A percentile compares a stretch with the other conserved stretches of the same genome.
These are phyloP conservation scores for Sphaeramia orbicularis DNA, from an alignment of 2,797 vertebrate genomes.

Conservation along the genomic window DNA sequence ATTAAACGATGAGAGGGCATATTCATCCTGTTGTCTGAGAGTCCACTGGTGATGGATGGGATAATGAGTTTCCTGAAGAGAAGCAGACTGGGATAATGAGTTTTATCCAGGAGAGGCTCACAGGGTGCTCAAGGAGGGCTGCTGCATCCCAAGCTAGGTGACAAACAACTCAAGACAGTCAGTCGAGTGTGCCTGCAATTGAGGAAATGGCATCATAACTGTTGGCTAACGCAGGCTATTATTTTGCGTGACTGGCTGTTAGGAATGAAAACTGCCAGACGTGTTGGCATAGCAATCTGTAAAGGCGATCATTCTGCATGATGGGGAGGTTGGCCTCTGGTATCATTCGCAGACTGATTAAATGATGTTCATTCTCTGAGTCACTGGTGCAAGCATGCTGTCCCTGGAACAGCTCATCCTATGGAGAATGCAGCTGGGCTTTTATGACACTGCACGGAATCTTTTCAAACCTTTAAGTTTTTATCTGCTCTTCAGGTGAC, in stretches of 20 bases:
- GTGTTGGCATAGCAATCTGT: conserved; percentile 70
- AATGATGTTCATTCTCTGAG: conserved; percentile 59
- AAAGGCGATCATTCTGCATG: conserved; percentile 66
- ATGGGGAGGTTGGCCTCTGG: conserved; percentile 66
- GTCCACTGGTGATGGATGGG: conserved; percentile 80
- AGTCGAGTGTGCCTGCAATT: conserved; percentile 62
- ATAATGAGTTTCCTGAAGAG: conserved; percentile 88
- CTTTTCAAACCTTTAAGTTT: conserved; percentile 19
- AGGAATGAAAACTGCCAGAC: conserved; percentile 71
- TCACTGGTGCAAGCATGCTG: conserved; percentile 35
- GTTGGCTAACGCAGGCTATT: conserved; percentile 70
- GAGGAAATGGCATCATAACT: conserved; percentile 75
- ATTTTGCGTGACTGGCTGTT: conserved; percentile 73
- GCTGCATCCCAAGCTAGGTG: conserved; percentile 71
- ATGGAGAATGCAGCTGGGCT: not conserved
- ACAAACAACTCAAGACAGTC: conserved; percentile 80
- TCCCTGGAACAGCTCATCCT: conserved; percentile 23
- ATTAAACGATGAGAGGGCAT: conserved; percentile 85
- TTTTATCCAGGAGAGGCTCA: conserved; percentile 82
- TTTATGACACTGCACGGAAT: conserved; percentile 16
- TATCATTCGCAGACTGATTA: conserved; percentile 66
- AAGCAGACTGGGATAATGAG: conserved; percentile 86
- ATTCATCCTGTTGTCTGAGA: conserved; percentile 76
- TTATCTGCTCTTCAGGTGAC: conserved; percentile 20
- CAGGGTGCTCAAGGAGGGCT: conserved; percentile 70